Conservation (phyloP, 2,888 invertebrate genomes). For the Cheilosia urbana region DNA sequence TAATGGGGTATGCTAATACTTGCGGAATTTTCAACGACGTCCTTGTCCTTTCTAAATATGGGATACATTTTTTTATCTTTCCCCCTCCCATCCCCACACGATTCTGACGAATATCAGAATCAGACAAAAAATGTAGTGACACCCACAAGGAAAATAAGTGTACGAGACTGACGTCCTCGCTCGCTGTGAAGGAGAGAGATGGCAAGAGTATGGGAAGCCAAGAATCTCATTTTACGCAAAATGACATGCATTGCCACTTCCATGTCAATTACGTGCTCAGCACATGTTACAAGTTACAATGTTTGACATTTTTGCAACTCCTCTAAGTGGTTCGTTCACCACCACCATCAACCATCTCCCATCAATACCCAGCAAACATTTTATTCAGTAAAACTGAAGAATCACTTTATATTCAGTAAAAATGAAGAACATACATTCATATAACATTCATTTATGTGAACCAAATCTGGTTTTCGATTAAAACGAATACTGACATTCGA, state of each 20-base stretch:
- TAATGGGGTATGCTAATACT: neutral
- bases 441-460: no score
- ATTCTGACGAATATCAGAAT: neutral
- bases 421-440: no score
- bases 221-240: slow-evolving; percentile 18
- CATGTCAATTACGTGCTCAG: slow-evolving; percentile 15
- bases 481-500: no score
- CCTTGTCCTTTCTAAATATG: neutral
- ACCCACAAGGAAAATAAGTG: no score
- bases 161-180: neutral
- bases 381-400: no score
- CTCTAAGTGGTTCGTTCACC: slow-evolving; percentile 11
- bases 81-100: neutral
- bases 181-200: neutral
- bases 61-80: slow-evolving; percentile 14
- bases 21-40: slow-evolving; percentile 15
- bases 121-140: neutral
- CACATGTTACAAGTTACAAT: slow-evolving; percentile 15
- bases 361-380: no score
- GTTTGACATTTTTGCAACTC: slow-evolving; percentile 3
- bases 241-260: slow-evolving; percentile 15
- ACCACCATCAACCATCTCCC: neutral
- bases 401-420: no score
- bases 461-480: no score
- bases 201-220: neutral